These are phyloP conservation scores for Brachionichthys hirsutus DNA, from an alignment of 2,113 vertebrate genomes.

Conservation along the genomic window DNA sequence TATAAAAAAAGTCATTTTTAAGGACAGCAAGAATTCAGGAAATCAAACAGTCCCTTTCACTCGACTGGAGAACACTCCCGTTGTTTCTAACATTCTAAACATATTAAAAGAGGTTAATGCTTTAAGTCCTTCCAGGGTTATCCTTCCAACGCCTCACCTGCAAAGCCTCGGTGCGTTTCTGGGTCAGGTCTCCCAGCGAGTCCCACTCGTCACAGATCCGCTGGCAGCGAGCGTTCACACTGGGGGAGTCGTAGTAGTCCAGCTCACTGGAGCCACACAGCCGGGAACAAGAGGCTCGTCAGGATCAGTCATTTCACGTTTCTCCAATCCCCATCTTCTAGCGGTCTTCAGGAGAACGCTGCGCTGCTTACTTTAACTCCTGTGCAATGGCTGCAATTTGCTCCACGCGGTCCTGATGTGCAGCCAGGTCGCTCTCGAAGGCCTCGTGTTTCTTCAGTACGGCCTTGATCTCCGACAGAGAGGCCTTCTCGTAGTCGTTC, in stretches of 20 bases:
- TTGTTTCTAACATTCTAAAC: conserved; percentile 4
- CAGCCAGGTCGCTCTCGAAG: conserved; percentile 96
- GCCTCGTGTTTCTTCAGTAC: conserved; percentile 98
- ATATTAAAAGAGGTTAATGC: background rate
- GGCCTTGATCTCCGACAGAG: conserved; percentile 96
- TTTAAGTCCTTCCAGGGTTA: background rate
- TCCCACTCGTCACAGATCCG: conserved; percentile 99
- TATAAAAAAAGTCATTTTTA: too few relatives aligned
- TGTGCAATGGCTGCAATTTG: conserved; percentile 98
- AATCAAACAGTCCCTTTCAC: accelerated
- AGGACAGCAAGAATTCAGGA: background rate
- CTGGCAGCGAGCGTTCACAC: conserved; percentile 95
- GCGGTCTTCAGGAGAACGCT: too few relatives aligned
- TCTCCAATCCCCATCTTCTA: too few relatives aligned
- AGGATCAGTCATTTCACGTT: too few relatives aligned
- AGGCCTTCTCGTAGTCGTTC: conserved; percentile 91
- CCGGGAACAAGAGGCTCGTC: too few relatives aligned
- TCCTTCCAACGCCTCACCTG: conserved; percentile 79
- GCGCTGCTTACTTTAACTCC: conserved; percentile 87
- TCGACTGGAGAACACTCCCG: too few relatives aligned
- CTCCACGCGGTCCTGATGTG: conserved; percentile 97
- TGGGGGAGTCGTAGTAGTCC: conserved; percentile 98
- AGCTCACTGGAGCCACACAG: conserved; percentile 84
- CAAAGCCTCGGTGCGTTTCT: conserved; percentile 94
- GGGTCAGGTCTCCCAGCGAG: conserved; percentile 87